These are phyloP conservation scores for Stenodema calcarata DNA, from an alignment of 2,888 invertebrate genomes.

Conservation along the genomic window DNA sequence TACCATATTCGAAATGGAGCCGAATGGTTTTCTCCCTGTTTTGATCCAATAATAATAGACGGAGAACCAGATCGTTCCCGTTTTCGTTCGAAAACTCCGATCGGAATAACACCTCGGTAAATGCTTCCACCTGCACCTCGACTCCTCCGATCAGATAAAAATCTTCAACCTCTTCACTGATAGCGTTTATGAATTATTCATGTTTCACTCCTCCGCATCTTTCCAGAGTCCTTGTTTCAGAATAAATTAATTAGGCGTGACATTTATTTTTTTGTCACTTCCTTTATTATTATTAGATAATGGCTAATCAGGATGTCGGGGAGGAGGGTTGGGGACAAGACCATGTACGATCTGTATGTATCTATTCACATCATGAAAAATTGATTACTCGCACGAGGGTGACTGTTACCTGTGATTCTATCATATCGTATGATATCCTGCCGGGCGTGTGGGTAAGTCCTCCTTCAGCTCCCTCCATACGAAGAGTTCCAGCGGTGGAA, in stretches of 20 bases:
- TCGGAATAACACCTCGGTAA: neutral
- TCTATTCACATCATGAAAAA: no score
- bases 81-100: neutral
- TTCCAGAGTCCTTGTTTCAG: neutral
- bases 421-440: no score
- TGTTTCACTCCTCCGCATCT: neutral
- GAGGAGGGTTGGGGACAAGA: neutral
- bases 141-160: neutral
- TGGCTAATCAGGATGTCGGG: neutral
- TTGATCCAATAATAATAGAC: neutral
- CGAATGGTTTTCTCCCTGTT: neutral
- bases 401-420: no score
- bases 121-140: neutral
- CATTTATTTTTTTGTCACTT: neutral
- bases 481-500: no score
- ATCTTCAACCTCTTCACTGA: neutral
- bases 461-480: no score
- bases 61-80: neutral
- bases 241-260: neutral
- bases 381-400: no score
- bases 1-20: neutral
- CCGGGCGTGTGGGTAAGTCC: no score
- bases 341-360: no score
- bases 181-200: neutral
- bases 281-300: neutral